Evolutionary conservation across 2,113 vertebrate species (phyloP), one percentile per base, ranked within the genome.

Genomic region (Poeciliopsis retropinna): DNA sequence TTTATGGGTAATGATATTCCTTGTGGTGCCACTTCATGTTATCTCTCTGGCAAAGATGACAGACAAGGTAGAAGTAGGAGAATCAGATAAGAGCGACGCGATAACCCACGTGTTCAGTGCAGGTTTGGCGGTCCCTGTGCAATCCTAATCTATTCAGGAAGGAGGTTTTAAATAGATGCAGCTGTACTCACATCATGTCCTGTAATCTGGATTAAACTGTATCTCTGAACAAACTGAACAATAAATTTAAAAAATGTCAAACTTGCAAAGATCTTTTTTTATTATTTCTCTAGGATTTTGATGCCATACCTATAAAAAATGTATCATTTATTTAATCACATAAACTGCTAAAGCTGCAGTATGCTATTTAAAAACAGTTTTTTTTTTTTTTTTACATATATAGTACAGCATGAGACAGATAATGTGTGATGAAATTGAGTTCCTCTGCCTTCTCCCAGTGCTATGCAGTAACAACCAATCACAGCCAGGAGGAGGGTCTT

Each of bases 21-120:
- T 47, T 92, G 83, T 90, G 90, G 89, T 91, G 90, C 78, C 88
- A 84, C 82, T 80, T 77, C 85, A 87, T 70, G 81, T 89, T 89
- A 87, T 87, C 63, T 78, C 62, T 4, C 70, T 51, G 68, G 41
- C 70, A 47, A 72, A 72, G 81, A 39, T 22, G 82, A 84, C 68
- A 28, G 82, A 85, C 68, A 28, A 51, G 64, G 25, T 11, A 64
- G 51, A 25, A 67, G 25, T 27, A 17, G 62, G 54, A 34, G 85
- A 73, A 88, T 83, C 80, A 82, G 77, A 82, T 32, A 72, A 72
- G 62, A 54, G 72, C 61, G 7, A 30, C 44, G 64, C 79, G 78
- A 87, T 85, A 70, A 85, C 60, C 75, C 72, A 32, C 79, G 3
- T 57, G 73, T 37, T 34, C 61, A 41, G 78, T 54, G 37, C 70